Evolutionary conservation across 2,888 invertebrate genomes (phyloP), one percentile per base, ranked within the genome.

Genomic region (Sycophila texana): DNA sequence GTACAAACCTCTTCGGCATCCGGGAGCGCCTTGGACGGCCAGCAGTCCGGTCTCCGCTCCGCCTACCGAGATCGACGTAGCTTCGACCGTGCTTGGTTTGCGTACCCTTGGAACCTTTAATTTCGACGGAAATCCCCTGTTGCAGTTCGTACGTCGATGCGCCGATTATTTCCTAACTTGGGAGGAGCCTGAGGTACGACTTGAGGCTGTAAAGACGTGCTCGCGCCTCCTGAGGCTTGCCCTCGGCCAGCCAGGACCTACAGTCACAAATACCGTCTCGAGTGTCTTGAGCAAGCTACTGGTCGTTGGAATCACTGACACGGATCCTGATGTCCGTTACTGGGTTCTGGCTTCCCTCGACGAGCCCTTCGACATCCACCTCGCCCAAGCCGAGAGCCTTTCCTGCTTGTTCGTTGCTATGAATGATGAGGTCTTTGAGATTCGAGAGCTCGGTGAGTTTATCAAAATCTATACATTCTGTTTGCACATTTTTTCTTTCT

Each of bases 341-440:
- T 96, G 97, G 92, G 99, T 99, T 0, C 91, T 99, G 39, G 95
- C 96, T 81, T 98, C 98, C 0, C 92, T 99, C 26, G 96, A 97
- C 87, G 95, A 96, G 82, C 95, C 96, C 22, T 99, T 99, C 90
- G 98, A 99, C 88, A 95, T 94, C 47, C 98, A 99, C 90, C 91
- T 99, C 76, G 99, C 99, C 0, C 99, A 99, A 91, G 96, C 99
- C 0, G 98, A 99, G 91, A 98, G 98, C 83, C 91, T 99, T 13
- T 96, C 96, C 84, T 96, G 97, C 0, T 92, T 99, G 13, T 98
- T 99, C 87, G 95, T 99, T 78, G 97, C 98, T 0, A 93, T 99
- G 91, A 98, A 99, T 91, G 99, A 99, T 90, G 99, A 99, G 91
- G 95, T 97, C 83, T 96, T 98, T 89, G 98, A 98, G 91, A 98